Conservation (phyloP, 2,888 invertebrate genomes). For the Palloptera scutellata region DNA sequence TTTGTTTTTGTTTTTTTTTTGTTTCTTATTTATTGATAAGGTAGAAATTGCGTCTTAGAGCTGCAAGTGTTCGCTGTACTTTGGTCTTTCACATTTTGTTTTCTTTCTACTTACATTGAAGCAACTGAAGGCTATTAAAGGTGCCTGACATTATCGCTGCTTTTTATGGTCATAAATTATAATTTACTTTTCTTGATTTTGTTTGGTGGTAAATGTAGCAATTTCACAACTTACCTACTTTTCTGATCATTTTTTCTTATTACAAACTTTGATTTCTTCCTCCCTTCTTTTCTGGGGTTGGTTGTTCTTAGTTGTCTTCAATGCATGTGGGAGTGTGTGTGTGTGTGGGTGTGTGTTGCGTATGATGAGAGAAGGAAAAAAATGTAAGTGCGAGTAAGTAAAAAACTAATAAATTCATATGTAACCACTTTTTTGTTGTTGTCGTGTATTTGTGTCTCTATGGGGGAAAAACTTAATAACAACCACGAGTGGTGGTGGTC, state of each 20-base stretch:
- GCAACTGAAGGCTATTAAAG: conserved; percentile 51
- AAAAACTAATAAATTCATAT: conserved; percentile 30
- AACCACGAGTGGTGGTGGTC: background rate
- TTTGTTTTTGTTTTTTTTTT: background rate
- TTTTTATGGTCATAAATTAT: conserved; percentile 50
- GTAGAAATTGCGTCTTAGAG: conserved; percentile 23
- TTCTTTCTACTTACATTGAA: conserved; percentile 13
- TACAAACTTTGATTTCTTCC: background rate
- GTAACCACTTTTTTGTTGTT: conserved; percentile 12
- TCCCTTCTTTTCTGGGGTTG: background rate
- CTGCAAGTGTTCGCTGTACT: background rate
- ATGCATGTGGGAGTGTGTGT: background rate
- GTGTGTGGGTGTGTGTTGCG: background rate
- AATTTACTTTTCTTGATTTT: conserved; percentile 43
- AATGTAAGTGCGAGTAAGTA: background rate
- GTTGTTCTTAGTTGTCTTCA: too few relatives aligned
- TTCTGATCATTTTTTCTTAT: conserved; percentile 3
- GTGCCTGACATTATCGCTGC: conserved; percentile 36
- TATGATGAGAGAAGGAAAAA: too few relatives aligned
- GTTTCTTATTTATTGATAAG: conserved; percentile 6
- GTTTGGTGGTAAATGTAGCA: background rate
- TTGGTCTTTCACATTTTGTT: background rate
- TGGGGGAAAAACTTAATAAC: background rate
- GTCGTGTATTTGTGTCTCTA: background rate
- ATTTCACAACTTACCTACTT: background rate